Conservation (phyloP, 2,113 vertebrate species). For the Penelope pileata region DNA sequence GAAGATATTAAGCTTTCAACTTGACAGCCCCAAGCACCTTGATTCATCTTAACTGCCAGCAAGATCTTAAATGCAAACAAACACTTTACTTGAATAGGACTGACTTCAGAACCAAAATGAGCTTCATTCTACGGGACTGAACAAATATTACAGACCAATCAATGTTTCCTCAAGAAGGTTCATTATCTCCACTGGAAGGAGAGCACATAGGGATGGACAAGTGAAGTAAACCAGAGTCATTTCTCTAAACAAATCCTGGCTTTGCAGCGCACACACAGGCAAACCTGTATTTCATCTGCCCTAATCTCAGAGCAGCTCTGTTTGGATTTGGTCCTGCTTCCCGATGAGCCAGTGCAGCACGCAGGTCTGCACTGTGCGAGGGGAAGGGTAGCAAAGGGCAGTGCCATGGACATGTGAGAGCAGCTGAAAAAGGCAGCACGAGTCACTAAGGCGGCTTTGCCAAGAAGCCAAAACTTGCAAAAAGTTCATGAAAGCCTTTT, state of each 20-base stretch:
- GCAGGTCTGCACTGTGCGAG: background rate
- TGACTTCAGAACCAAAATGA: constrained; percentile 7
- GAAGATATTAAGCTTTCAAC: constrained; percentile 58
- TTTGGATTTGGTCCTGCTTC: background rate
- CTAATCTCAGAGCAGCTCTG: background rate
- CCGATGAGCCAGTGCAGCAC: background rate
- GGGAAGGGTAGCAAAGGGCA: background rate
- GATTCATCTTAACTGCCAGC: constrained; percentile 58
- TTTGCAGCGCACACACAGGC: background rate
- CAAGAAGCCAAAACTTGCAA: background rate
- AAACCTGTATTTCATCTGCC: background rate
- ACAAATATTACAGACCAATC: background rate
- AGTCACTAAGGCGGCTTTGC: background rate
- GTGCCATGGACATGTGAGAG: background rate
- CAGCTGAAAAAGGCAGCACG: background rate
- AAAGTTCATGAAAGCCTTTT: background rate
- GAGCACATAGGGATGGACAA: background rate
- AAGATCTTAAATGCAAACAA: constrained; percentile 56
- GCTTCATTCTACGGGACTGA: background rate
- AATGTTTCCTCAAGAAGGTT: background rate
- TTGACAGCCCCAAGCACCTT: constrained; percentile 48
- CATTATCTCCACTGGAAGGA: background rate
- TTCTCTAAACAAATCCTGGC: constrained; percentile 15
- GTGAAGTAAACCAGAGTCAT: background rate
- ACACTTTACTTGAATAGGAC: constrained; percentile 7